Percentiles rank a stretch among this genome's conserved stretches.
Evolutionary conservation across 2,113 vertebrate genomes (phyloP).

Genomic region (Macaca nemestrina): DNA sequence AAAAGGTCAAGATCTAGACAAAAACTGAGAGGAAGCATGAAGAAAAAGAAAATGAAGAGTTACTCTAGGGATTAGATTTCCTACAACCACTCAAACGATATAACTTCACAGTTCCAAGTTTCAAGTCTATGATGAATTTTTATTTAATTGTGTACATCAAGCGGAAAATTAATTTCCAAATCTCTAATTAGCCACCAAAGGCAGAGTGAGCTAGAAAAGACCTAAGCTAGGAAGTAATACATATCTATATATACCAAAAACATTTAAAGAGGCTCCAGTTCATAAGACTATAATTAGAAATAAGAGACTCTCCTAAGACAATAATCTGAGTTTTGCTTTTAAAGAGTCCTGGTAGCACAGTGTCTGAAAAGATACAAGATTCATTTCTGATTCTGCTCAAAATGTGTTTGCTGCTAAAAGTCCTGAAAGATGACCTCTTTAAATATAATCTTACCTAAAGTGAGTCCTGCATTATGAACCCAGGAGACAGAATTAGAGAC

Average conservation of each 20-base stretch:
- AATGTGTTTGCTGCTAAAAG: background rate
- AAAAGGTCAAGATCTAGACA: conserved; percentile 4
- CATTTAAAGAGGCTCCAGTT: background rate
- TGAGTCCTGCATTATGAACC: background rate
- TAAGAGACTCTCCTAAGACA: background rate
- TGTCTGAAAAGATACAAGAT: background rate
- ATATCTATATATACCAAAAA: background rate
- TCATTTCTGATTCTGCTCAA: conserved; percentile 41
- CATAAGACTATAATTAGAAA: background rate
- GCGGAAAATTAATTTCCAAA: conserved; percentile 18
- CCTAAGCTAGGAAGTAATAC: background rate
- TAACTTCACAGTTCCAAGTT: background rate
- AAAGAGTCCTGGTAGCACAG: background rate
- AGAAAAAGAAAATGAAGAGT: background rate
- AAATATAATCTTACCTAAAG: background rate
- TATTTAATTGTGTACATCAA: conserved; percentile 29
- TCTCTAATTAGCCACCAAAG: background rate
- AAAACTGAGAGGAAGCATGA: background rate
- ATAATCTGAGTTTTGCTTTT: background rate
- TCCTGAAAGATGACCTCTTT: background rate
- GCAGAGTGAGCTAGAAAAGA: background rate
- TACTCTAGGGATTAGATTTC: background rate
- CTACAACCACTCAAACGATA: background rate
- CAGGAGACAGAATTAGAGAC: background rate
- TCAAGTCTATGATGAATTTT: background rate